Evolutionary conservation across 2,113 vertebrate species (phyloP).

Genomic region (Grammomys dolichurus): DNA sequence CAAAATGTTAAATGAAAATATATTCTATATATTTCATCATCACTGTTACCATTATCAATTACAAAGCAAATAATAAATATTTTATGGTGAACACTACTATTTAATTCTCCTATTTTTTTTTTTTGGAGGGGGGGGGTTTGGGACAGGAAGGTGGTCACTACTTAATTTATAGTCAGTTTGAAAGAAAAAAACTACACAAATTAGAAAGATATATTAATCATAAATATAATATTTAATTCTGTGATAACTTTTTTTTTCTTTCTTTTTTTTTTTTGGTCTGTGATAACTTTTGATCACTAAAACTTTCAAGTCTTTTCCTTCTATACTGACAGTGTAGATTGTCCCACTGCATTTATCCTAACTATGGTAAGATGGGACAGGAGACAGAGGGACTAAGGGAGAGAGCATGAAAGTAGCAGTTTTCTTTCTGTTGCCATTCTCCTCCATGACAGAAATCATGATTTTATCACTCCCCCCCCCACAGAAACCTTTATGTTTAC

Average conservation of each 20-base stretch:
- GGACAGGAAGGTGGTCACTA: background rate
- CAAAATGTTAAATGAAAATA: conserved; percentile 55
- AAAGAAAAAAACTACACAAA: background rate
- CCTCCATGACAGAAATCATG: conserved; percentile 24
- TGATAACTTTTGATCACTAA: background rate
- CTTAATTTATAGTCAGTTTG: conserved; percentile 17
- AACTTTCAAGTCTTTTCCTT: background rate
- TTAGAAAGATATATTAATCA: conserved; percentile 38
- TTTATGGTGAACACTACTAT: background rate
- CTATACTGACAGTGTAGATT: background rate
- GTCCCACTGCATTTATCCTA: background rate
- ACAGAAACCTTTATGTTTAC: background rate
- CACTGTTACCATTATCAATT: background rate
- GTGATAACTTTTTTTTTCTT: background rate
- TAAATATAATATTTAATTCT: conserved; percentile 31
- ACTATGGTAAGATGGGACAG: background rate
- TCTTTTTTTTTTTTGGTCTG: background rate
- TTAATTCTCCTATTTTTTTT: background rate
- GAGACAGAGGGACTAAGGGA: background rate
- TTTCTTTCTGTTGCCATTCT: background rate
- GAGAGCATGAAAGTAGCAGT: background rate
- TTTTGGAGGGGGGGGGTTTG: background rate
- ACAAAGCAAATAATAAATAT: conserved; percentile 21
- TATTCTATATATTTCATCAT: background rate
- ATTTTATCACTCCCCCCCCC: background rate